Evolutionary conservation across 2,113 vertebrate species (phyloP).

Genomic region (Bos indicus): DNA sequence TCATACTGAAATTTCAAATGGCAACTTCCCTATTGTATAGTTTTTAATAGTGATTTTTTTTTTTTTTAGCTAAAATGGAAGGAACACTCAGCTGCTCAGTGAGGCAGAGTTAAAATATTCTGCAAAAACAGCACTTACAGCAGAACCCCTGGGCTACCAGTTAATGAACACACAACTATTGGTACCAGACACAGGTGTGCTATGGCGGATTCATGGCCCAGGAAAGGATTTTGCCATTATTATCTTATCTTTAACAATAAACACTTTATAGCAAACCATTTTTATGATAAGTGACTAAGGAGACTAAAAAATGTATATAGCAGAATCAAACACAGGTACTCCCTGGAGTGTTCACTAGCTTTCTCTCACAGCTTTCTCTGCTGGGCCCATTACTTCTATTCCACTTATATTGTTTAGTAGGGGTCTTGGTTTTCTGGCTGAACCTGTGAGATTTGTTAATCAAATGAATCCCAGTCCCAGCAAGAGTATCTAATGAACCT

Average conservation of each 20-base stretch:
- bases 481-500: not conserved
- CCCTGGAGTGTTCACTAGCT: not conserved
- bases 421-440: not conserved
- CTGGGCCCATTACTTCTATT: not conserved
- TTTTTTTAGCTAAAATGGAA: not conserved
- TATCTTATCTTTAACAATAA: not conserved
- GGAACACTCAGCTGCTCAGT: conserved; percentile 11
- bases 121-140: not conserved
- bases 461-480: conserved; percentile 45
- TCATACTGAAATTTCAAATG: not conserved
- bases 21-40: not conserved
- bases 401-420: not conserved
- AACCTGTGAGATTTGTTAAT: conserved; percentile 52
- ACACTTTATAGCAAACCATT: not conserved
- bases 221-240: not conserved
- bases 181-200: not conserved
- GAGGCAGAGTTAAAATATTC: conserved; percentile 41
- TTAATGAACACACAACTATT: not conserved
- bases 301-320: not conserved
- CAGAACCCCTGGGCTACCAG: not conserved
- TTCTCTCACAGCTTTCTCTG: not conserved
- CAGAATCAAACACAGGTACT: not conserved
- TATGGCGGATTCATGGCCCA: not conserved
- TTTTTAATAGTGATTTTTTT: not conserved
- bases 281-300: not conserved